Base-by-base conservation (phyloP, 2,797 vertebrate species). In the Sebastes aleutianus region DNA sequence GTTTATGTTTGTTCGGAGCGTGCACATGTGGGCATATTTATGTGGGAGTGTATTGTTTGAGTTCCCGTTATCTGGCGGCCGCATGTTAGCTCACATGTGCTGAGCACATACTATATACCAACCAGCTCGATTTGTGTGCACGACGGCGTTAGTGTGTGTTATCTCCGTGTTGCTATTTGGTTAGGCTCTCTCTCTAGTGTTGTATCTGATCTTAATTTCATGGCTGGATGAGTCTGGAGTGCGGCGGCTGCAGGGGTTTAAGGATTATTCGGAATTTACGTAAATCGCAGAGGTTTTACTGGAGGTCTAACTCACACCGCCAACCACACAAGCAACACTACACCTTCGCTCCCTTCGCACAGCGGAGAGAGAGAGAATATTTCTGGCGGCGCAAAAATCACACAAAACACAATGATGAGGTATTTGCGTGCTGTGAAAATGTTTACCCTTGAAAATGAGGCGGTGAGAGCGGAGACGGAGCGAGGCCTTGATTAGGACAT, bases 171-270 rank as follows among this genome's bases (percentile, higher is more conserved):
- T 80, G 69, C 72, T 87, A 85, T 91, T 91, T 92, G 80, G 56
- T 83, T 75, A 80, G 79, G 76, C 29, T 54, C 70, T 47, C 84
- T 63, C 82, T 63, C 29, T 36, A 47, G 83, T 84, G 66, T 86
- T 82, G 77, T 92, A 92, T 95, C 91, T 92, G 92, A 94, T 95
- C 92, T 89, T 91, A 95, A 96, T 96, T 96, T 95, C 93, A 95
- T 53, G 93, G 89, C 86, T 89, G 92, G 86, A 70, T 89, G 92
- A 82, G 57, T 78, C 70, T 70, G 26, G 70, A 92, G 74, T 82
- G 86, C 75, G 63, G 75, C 68, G 85, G 79, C 85, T 85, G 82
- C 85, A 70, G 89, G 84, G 85, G 16, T 88, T 83, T 83, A 66
- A 32, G 88, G 88, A 93, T 94, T 93, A 94, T 89, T 82, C 86